phyloP scores from a whole-genome alignment of 2,113 vertebrate species.

The Euleptes europaea region DNA sequence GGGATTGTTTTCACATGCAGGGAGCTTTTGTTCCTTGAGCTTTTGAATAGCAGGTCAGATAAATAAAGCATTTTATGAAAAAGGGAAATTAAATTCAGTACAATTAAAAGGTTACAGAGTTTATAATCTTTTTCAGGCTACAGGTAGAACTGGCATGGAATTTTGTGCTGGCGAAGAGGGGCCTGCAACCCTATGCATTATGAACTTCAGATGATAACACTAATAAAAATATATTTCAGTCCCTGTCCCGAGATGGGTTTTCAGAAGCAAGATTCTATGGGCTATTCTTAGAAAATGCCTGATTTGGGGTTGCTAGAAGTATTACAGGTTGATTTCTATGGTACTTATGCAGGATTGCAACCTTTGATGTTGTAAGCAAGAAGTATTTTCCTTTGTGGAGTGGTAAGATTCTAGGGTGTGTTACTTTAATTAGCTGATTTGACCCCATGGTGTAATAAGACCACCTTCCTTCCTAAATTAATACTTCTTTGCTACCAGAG shows the following conservation, averaged over 20 bases:
- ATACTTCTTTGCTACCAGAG: neutral
- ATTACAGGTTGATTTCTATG: neutral
- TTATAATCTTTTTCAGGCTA: conserved; percentile 37
- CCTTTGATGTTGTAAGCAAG: neutral
- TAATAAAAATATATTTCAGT: conserved; percentile 17
- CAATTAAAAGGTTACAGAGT: conserved; percentile 57
- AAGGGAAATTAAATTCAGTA: conserved; percentile 51
- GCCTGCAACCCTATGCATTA: too few relatives aligned
- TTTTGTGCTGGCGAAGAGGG: too few relatives aligned
- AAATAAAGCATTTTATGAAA: conserved; percentile 32
- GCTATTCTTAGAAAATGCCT: neutral
- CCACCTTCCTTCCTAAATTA: conserved; percentile 11
- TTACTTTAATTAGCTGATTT: conserved; percentile 4
- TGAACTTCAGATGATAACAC: conserved; percentile 11
- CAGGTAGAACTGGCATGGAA: conserved; percentile 38
- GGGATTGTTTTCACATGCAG: neutral
- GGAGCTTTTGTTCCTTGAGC: conserved; percentile 20
- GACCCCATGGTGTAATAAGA: neutral
- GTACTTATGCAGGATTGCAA: neutral
- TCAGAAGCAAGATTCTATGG: conserved; percentile 19
- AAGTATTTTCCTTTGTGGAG: conserved; percentile 17
- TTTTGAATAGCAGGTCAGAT: conserved; percentile 7
- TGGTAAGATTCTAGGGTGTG: neutral
- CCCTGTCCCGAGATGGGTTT: neutral
- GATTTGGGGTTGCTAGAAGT: neutral